Conservation (phyloP, 2,797 vertebrate genomes). For the Cheracebus regulus region DNA sequence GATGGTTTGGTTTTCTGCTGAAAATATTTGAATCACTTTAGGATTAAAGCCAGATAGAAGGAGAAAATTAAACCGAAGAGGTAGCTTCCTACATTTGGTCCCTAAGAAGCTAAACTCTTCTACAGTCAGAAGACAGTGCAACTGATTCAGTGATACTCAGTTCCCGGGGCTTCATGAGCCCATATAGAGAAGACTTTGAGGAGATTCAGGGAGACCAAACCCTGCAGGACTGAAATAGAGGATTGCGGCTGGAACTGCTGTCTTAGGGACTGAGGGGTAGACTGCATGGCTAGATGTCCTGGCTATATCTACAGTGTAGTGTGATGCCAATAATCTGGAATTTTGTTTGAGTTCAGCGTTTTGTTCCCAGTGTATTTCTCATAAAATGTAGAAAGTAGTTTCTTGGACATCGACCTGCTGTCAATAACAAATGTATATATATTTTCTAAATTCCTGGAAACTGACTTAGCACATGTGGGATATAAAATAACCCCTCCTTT, state of each 20-base stretch:
- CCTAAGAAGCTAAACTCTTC: not conserved
- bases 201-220: not conserved
- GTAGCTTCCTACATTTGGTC: not conserved
- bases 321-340: not conserved
- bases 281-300: not conserved
- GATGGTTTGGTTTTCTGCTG: not conserved
- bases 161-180: not conserved
- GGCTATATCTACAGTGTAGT: not conserved
- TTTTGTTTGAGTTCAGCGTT: not conserved
- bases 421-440: constrained; percentile 36
- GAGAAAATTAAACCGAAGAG: not conserved
- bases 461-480: constrained; percentile 38
- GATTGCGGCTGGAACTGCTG: not conserved
- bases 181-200: not conserved
- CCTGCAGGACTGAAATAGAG: not conserved
- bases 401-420: constrained; percentile 42
- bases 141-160: not conserved
- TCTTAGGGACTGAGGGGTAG: not conserved
- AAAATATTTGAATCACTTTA: constrained; percentile 23
- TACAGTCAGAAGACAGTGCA: not conserved
- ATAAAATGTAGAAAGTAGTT: constrained; percentile 50
- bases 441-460: constrained; percentile 54
- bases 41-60: not conserved
- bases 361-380: not conserved
- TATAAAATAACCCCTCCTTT: constrained; percentile 54